These are phyloP conservation scores for Progne subis DNA, from an alignment of 2,113 vertebrate genomes.

Conservation along the genomic window DNA sequence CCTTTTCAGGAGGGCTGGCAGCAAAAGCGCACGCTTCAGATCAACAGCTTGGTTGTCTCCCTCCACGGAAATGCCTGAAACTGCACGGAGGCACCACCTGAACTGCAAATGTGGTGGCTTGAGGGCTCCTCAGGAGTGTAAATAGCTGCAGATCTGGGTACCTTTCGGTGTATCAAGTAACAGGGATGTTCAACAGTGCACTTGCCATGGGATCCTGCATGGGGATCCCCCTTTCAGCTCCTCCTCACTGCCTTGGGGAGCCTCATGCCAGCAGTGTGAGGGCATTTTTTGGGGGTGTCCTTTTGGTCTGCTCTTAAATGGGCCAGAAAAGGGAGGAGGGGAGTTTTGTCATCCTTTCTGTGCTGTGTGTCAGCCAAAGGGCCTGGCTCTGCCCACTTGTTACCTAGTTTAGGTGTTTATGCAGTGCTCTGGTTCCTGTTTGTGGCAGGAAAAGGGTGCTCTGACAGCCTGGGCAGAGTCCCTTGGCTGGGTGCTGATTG, in stretches of 20 bases:
- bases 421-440: background rate
- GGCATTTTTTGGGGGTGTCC: too few species aligned
- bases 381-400: background rate
- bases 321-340: background rate
- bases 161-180: background rate
- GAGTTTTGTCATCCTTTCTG: accelerated
- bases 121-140: background rate
- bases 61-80: background rate
- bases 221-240: background rate
- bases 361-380: background rate
- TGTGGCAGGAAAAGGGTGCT: background rate
- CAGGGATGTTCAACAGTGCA: accelerated
- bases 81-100: background rate
- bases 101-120: background rate
- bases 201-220: background rate
- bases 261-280: background rate
- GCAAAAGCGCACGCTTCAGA: conserved; percentile 26
- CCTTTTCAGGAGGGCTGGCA: conserved; percentile 65
- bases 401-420: background rate
- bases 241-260: background rate
- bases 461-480: background rate
- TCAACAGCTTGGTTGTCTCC: conserved; percentile 36
- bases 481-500: background rate
- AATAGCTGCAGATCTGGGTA: background rate
- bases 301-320: background rate